These are phyloP conservation scores for Sinotaia quadrata DNA, from an alignment of 2,888 invertebrate species.

Conservation along the genomic window DNA sequence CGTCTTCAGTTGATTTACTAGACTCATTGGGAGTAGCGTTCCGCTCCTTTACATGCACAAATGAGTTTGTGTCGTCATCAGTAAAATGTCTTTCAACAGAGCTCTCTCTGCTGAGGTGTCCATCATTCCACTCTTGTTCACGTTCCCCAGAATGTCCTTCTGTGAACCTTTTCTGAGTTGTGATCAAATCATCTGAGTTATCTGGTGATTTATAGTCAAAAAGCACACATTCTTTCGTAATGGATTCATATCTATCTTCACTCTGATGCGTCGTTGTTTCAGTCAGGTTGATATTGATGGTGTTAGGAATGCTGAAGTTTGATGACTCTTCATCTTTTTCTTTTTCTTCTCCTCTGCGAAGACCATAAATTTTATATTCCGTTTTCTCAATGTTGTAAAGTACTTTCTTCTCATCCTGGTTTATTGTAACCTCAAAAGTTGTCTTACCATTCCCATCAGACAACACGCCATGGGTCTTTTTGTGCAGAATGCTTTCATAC, in stretches of 20 bases:
- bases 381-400: conserved; percentile 61
- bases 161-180: conserved; percentile 36
- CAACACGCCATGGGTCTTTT: conserved; percentile 5
- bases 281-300: conserved; percentile 54
- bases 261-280: conserved; percentile 46
- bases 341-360: conserved; percentile 23
- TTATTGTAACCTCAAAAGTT: conserved; percentile 55
- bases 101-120: conserved; percentile 36
- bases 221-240: conserved; percentile 43
- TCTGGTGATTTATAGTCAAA: conserved; percentile 33
- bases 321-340: neutral
- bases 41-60: conserved; percentile 17
- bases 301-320: conserved; percentile 45
- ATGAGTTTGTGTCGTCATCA: conserved; percentile 30
- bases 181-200: conserved; percentile 30
- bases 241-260: conserved; percentile 45
- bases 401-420: conserved; percentile 57
- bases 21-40: no score
- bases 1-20: no score
- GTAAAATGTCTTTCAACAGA: conserved; percentile 37
- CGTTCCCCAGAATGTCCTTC: conserved; percentile 39
- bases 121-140: conserved; percentile 38
- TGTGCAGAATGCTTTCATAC: neutral
- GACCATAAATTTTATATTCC: conserved; percentile 55
- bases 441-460: conserved; percentile 33